Base-by-base conservation (phyloP, 2,113 vertebrate genomes). In the Sturnus vulgaris region DNA sequence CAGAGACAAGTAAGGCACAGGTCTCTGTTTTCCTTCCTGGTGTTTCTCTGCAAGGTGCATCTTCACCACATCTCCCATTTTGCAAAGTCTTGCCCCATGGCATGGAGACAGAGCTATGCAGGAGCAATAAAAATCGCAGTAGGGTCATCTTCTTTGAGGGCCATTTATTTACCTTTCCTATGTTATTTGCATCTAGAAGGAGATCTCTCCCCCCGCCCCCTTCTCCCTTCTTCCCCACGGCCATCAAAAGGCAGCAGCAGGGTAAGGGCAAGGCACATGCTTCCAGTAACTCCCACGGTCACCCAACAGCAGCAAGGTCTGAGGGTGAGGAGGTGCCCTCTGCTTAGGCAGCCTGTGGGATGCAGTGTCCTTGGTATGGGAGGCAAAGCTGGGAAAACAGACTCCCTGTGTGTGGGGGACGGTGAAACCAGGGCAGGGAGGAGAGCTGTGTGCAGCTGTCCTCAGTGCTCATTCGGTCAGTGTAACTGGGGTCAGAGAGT, bases 401-500 rank as follows among this genome's bases (percentile, higher is more conserved):
- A 28, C 47, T 61, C 31, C 22, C 23, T 20, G 25, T 52, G 17
- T 28, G 10, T 1, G 2, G 20, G 11, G 21, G 13, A 46, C 2
- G 1, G 66, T 46, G 3, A 10, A 59, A 68, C 30, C 0, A 0
- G 11, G 68, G 63, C 14, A 33, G 16, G 31, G 80, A 78, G 64
- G 14, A 68, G 39, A 17, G 14, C 39, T 60, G 68, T 19, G n/a
- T 69, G 63, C 95, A 96, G 89, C 93, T 79, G 85, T 95, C 61
- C 49, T 64, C 82, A 60, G 28, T 86, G 83, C 64, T 96, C 82
- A 25, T 60, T 86, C 5, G 2, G 40, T 35, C 94, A 80, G 56
- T 52, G 76, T 95, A 94, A 83, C 73, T 35, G 88, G 86, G 96
- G 96, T 96, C 94, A 95, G 25, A 60, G 84, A 92, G 96, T 86